Base-by-base conservation (phyloP, 2,888 invertebrate species). In the Ganaspis brasiliensis region DNA sequence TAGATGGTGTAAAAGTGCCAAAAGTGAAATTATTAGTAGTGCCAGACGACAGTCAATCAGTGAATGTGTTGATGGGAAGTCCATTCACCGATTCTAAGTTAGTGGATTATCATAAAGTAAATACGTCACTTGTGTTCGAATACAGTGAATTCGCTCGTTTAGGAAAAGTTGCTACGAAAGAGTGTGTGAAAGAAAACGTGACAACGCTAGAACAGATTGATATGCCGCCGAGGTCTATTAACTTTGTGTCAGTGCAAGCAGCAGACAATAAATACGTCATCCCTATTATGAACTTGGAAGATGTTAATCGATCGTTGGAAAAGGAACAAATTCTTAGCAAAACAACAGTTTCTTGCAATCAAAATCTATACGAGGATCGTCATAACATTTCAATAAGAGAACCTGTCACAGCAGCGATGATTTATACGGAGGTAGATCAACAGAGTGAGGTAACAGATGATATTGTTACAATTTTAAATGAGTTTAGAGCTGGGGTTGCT, bases 401-500 rank as follows among this genome's bases (percentile, higher is more conserved):
- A 31, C 9, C 31, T n/a, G 59, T 72, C 1, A 37, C 2, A 3
- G 37, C 19, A 37, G 31, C 31, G 8, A 40, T 75, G 5, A 70
- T 75, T 2, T 19, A 19, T 10, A 55, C 75, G 0, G 71, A 59
- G 0, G 45, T 37, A 8, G 73, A 72, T 3, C 76, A 73, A 70
- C 75, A 52, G 0, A 12, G 12, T 14, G 72, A 74, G 16, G 35
- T 74, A 10, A 16, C 72, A 0, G 19, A 52, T 8, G 72, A 74
- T 1, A 40, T 77, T 12, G 31, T 73, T 19, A 14, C 31, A 12
- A 72, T 72, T 35, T 35, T 35, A 14, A 72, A 72, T 72, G 31
- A 74, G 3, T 76, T 59, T 12, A 55, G 63, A 8, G 61, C 76
- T 14, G 70, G 76, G 16, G 59, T 79, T 6, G 76, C 76, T 0